Base-by-base conservation (phyloP, 2,113 vertebrate species). In the Furnarius figulus region DNA sequence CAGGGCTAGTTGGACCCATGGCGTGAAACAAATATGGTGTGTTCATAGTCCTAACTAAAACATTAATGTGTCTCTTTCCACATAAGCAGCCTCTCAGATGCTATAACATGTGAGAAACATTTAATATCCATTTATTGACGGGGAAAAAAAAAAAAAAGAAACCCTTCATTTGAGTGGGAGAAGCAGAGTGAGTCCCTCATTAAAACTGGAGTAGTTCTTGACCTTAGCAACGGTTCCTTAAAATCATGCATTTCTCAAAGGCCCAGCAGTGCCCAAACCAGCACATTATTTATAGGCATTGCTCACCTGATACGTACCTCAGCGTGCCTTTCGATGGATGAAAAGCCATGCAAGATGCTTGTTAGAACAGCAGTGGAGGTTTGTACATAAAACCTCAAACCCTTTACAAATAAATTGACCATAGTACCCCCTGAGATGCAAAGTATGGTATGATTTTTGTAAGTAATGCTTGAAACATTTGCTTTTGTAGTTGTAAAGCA, bases 401-500 rank as follows among this genome's bases (percentile, higher is more conserved):
- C 8, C 56, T 75, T 58, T 65, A 25, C 66, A 83, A 83, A 53
- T 73, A 52, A 85, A 91, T 47, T 89, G 50, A 63, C 71, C 23
- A 1, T 9, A 35, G 55, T 46, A 24, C 62, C 66, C 66, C 46
- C 33, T 42, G 87, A 73, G 89, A 76, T 73, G 40, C 40, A 49
- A 78, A 89, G 44, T 30, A 23, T 35, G n/a, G 44, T 30, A 25
- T 35, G n/a, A 8, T 75, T 89, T 76, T 27, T 85, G 74, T 90
- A 70, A 86, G 86, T 53, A 77, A 83, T 3, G 11, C 77, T 85
- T 46, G 30, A 76, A 94, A 89, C 56, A 58, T 89, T 70, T 89
- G 65, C 46, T 94, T 91, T 91, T 91, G 50, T 89, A 89, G 37
- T 80, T 91, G n/a, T 49, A 80, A 66, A 85, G 58, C 55, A 62